These are phyloP conservation scores for Patella caerulea DNA, from an alignment of 2,888 invertebrate species.

Conservation along the genomic window DNA sequence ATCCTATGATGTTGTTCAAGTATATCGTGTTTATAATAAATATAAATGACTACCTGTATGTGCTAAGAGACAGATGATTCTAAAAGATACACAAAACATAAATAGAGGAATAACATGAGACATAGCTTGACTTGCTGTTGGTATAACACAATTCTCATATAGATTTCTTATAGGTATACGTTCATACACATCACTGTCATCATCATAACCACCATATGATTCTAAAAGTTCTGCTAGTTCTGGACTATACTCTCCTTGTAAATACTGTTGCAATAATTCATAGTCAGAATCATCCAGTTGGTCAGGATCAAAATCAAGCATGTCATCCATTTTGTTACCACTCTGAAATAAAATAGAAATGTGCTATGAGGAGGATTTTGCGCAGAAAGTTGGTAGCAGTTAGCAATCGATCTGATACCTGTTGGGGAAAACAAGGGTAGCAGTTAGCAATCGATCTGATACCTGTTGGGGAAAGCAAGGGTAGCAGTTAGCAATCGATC, in stretches of 20 bases:
- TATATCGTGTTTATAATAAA: too few species aligned
- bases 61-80: slow-evolving; percentile 43
- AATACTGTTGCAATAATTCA: slow-evolving; percentile 12
- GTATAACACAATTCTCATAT: slow-evolving; percentile 59
- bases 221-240: slow-evolving; percentile 38
- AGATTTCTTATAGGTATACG: slow-evolving; percentile 51
- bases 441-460: too few species aligned
- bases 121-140: slow-evolving; percentile 62
- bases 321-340: neutral
- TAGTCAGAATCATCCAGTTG: slow-evolving; percentile 14
- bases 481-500: too few species aligned
- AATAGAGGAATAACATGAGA: slow-evolving; percentile 58
- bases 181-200: slow-evolving; percentile 42
- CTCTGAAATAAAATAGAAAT: neutral
- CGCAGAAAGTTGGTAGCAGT: too few species aligned
- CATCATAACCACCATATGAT: slow-evolving; percentile 28
- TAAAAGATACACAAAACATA: slow-evolving; percentile 60
- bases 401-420: too few species aligned
- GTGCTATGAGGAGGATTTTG: too few species aligned
- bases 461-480: too few species aligned
- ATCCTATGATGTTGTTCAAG: too few species aligned
- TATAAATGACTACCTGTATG: too few species aligned
- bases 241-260: slow-evolving; percentile 35
- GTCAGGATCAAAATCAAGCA: slow-evolving; percentile 3
- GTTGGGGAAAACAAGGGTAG: too few species aligned